Conservation (phyloP, 2,888 invertebrate species). For the Andrena hattorfiana region DNA sequence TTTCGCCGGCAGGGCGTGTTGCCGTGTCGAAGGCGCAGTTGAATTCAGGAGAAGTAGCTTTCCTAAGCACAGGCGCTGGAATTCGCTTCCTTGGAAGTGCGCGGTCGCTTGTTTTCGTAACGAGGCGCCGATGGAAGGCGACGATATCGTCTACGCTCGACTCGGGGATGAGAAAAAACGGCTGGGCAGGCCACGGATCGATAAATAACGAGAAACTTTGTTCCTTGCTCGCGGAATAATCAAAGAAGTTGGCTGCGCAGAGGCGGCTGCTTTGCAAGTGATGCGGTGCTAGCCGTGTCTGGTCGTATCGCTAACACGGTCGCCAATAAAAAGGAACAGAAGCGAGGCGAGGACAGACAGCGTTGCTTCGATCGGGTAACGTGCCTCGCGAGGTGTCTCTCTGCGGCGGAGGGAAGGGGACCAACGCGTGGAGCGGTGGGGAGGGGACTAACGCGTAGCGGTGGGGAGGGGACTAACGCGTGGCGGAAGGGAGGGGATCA, state of each 20-base stretch:
- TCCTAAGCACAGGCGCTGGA: neutral
- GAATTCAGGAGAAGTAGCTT: neutral
- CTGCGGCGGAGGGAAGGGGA: too few relatives aligned
- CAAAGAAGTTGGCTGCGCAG: conserved; percentile 32
- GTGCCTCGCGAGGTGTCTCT: neutral
- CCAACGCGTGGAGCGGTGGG: too few relatives aligned
- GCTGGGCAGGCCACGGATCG: neutral
- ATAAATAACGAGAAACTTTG: neutral
- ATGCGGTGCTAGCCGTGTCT: conserved; percentile 31
- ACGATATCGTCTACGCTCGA: neutral
- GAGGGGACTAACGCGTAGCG: neutral
- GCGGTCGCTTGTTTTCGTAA: neutral
- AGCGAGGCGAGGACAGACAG: neutral
- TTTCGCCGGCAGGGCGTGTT: conserved; percentile 5
- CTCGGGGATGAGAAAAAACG: neutral
- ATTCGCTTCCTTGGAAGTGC: too few relatives aligned
- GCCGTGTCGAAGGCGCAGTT: conserved; percentile 5
- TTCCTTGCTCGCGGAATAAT: neutral
- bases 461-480: neutral
- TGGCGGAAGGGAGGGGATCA: neutral
- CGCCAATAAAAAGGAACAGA: conserved; percentile 31
- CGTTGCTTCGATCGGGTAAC: conserved; percentile 19
- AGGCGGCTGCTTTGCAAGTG: conserved; percentile 38
- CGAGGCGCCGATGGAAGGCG: neutral
- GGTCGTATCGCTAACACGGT: conserved; percentile 34